Evolutionary conservation across 2,888 invertebrate genomes (phyloP).

Genomic region (Ophion costatus): DNA sequence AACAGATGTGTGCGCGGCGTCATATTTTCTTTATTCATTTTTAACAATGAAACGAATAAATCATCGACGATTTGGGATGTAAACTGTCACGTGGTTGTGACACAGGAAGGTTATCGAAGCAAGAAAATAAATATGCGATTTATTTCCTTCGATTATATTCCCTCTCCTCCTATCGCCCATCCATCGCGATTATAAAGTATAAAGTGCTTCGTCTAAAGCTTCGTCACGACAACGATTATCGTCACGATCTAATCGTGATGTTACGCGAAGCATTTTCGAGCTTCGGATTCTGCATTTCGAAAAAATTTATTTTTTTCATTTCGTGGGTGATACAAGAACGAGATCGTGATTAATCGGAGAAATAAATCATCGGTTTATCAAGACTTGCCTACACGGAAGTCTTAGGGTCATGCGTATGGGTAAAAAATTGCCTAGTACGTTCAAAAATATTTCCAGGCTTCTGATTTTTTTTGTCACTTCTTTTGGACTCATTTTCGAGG

Average conservation of each 20-base stretch:
- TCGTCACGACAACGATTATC: constrained; percentile 56
- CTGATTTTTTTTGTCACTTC: neutral
- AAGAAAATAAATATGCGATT: constrained; percentile 68
- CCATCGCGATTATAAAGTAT: constrained; percentile 72
- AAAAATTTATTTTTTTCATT: neutral
- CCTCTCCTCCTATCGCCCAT: constrained; percentile 16
- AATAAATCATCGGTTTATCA: too few relatives aligned
- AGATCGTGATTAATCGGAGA: neutral
- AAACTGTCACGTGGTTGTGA: constrained; percentile 67
- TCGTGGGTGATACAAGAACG: neutral
- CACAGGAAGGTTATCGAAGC: constrained; percentile 74
- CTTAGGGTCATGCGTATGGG: constrained; percentile 73
- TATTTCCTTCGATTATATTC: constrained; percentile 23
- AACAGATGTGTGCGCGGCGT: neutral
- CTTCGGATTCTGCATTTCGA: neutral
- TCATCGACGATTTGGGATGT: constrained; percentile 71
- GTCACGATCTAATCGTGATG: constrained; percentile 16
- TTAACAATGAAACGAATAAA: constrained; percentile 29
- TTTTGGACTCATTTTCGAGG: neutral
- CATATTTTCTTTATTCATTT: neutral
- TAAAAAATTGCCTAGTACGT: constrained; percentile 79
- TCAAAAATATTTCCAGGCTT: neutral
- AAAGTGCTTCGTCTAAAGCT: constrained; percentile 16
- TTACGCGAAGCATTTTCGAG: neutral
- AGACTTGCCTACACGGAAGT: constrained; percentile 74